Conservation (phyloP, 2,113 vertebrate genomes). For the Phylloscopus trochilus region DNA sequence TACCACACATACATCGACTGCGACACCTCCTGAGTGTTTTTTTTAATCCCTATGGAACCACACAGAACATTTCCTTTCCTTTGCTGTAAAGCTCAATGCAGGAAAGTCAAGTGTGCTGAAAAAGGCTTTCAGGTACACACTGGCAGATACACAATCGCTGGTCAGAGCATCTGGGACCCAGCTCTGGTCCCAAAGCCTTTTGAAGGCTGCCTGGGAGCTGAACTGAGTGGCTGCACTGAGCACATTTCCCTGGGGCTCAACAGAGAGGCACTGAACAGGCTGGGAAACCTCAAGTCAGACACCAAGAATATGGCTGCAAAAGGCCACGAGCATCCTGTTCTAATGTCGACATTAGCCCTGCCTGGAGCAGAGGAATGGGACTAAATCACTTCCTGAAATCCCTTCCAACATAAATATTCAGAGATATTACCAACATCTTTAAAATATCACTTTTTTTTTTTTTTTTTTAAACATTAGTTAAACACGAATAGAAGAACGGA, state of each 20-base stretch:
- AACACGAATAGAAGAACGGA: neutral
- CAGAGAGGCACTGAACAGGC: neutral
- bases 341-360: neutral
- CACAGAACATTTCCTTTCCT: neutral
- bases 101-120: neutral
- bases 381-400: constrained; percentile 18
- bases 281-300: neutral
- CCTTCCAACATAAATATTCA: constrained; percentile 34
- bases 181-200: neutral
- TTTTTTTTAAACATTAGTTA: neutral
- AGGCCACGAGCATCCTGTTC: neutral
- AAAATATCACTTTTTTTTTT: neutral
- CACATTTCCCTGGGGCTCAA: neutral
- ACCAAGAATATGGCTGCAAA: neutral
- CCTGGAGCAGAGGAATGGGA: neutral
- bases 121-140: neutral
- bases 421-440: neutral
- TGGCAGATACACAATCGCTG: neutral
- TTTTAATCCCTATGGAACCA: neutral
- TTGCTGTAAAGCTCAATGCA: neutral
- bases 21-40: too few relatives aligned
- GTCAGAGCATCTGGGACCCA: neutral
- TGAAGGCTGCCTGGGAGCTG: neutral
- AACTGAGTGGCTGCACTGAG: neutral
- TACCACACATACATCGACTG: too few relatives aligned